A percentile compares a stretch with the other conserved stretches of the same genome.
Conservation (phyloP, 2,113 vertebrate genomes). For the Pterocles burchelli region DNA sequence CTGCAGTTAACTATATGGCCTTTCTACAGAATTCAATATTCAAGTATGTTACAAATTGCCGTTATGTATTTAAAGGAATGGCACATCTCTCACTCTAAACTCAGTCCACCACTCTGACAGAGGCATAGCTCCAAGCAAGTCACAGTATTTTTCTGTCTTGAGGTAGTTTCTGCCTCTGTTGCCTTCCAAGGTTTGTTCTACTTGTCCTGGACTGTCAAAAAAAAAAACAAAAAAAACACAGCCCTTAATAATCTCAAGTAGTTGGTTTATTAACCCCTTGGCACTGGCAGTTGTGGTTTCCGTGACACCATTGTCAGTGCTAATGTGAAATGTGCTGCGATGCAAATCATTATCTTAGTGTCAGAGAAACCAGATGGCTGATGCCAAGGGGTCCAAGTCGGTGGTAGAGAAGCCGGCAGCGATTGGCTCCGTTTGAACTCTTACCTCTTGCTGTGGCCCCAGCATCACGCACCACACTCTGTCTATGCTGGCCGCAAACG, state of each 20-base stretch:
- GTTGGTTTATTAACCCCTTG: constrained; percentile 43
- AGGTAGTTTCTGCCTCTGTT: background rate
- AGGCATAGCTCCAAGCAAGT: background rate
- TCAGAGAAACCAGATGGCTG: background rate
- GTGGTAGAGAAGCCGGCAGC: background rate
- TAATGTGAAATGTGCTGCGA: background rate
- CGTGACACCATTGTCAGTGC: background rate
- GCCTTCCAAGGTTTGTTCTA: background rate
- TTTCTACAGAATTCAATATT: background rate
- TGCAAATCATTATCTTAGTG: background rate
- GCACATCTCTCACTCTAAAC: background rate
- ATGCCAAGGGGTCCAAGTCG: background rate
- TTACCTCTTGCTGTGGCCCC: background rate
- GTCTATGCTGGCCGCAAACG: background rate
- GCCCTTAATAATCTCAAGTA: constrained; percentile 27
- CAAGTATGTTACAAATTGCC: background rate
- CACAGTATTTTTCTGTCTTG: background rate
- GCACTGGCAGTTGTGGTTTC: constrained; percentile 22
- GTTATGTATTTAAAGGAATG: background rate
- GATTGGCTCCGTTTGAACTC: background rate
- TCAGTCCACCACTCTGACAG: background rate
- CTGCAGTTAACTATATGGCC: rapidly evolving
- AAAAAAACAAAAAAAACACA: background rate
- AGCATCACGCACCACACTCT: rapidly evolving
- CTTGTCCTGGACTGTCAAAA: background rate